These are phyloP conservation scores for Sander vitreus DNA, from an alignment of 2,113 vertebrate species.

Conservation along the genomic window DNA sequence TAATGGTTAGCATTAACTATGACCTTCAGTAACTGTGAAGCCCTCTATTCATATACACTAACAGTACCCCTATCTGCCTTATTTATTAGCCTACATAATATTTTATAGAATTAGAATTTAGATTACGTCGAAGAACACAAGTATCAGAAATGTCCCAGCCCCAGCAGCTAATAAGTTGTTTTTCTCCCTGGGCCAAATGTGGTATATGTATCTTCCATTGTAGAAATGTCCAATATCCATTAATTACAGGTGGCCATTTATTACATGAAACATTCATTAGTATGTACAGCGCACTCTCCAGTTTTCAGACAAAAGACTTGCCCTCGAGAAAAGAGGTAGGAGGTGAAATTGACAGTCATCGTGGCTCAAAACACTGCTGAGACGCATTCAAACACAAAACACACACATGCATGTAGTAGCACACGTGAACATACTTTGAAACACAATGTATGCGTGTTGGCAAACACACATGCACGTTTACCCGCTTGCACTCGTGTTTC, in stretches of 20 bases:
- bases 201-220: constrained; percentile 11
- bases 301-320: constrained; percentile 26
- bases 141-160: neutral
- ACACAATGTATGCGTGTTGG: too few species aligned
- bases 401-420: neutral
- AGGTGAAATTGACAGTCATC: constrained; percentile 27
- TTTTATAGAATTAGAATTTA: neutral
- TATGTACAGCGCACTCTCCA: neutral
- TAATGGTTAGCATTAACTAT: neutral
- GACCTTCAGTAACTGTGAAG: neutral
- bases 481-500: too few species aligned
- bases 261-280: constrained; percentile 25
- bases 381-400: neutral
- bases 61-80: neutral
- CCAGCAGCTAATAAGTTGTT: constrained; percentile 12
- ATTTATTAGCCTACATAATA: neutral
- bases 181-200: constrained; percentile 4
- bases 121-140: neutral
- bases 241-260: constrained; percentile 16
- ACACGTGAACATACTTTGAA: too few species aligned
- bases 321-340: neutral
- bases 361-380: neutral
- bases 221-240: constrained; percentile 25
- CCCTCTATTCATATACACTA: too few species aligned
- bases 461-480: too few species aligned